These are phyloP conservation scores for Ischnus inquisitorius DNA, from an alignment of 2,888 invertebrate genomes.

Conservation along the genomic window DNA sequence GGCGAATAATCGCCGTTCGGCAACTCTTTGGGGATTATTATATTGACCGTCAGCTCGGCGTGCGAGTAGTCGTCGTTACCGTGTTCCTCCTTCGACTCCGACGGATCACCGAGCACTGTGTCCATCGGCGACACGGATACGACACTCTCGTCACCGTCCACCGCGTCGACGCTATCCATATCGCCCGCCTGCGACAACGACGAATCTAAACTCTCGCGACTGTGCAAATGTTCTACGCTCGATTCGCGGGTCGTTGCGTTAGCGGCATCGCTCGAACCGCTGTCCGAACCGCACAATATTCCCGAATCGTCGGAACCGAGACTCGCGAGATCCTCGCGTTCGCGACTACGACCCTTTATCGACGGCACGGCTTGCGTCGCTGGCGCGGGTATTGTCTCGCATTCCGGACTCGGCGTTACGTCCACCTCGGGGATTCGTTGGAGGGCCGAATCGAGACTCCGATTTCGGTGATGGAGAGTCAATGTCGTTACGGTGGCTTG, in stretches of 20 bases:
- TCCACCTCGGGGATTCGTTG: constrained; percentile 96
- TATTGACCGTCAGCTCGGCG: constrained; percentile 62
- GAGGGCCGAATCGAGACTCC: constrained; percentile 95
- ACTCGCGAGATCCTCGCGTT: constrained; percentile 88
- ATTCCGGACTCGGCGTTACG: constrained; percentile 89
- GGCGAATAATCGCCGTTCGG: constrained; percentile 56
- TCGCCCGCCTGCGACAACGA: constrained; percentile 87
- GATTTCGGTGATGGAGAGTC: constrained; percentile 91
- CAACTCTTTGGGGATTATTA: constrained; percentile 72
- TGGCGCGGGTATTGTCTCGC: constrained; percentile 84
- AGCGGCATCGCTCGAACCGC: constrained; percentile 85
- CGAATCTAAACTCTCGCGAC: constrained; percentile 92
- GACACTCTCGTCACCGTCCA: constrained; percentile 83
- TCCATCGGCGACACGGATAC: constrained; percentile 79
- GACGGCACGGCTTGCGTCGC: constrained; percentile 69
- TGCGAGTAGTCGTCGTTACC: constrained; percentile 71
- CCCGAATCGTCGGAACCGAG: constrained; percentile 94
- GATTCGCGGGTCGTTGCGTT: constrained; percentile 86
- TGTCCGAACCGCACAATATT: constrained; percentile 89
- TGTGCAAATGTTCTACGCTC: constrained; percentile 87
- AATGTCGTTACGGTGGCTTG: constrained; percentile 86
- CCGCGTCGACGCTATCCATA: constrained; percentile 82
- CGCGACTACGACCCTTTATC: constrained; percentile 84
- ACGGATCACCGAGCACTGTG: constrained; percentile 70
- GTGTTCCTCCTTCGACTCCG: constrained; percentile 70